phyloP scores from a whole-genome alignment of 2,113 vertebrate genomes.

The Oxygymnocypris stewartii region DNA sequence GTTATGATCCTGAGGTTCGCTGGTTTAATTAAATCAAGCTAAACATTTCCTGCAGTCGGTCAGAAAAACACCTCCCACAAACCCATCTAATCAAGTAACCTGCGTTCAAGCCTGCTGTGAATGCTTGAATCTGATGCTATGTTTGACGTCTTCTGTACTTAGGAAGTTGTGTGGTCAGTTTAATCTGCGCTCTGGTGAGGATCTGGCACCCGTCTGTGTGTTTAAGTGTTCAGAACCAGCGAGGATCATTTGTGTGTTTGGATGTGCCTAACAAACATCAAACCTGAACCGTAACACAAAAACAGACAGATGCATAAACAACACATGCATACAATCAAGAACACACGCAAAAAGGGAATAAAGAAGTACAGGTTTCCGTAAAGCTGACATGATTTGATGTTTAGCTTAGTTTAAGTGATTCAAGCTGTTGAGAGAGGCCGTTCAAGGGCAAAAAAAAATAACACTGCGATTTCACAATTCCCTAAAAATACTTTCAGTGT shows the following conservation, averaged over 20 bases:
- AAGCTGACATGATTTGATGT: no score
- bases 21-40: constrained; percentile 16
- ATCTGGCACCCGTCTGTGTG: constrained; percentile 23
- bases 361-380: neutral
- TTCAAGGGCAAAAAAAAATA: constrained; percentile 3
- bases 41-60: neutral
- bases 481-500: neutral
- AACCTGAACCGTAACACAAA: neutral
- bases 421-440: neutral
- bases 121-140: neutral
- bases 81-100: neutral
- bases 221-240: neutral
- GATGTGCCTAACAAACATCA: neutral
- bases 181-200: constrained; percentile 1
- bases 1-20: constrained; percentile 4
- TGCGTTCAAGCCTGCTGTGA: neutral
- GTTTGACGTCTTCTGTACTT: neutral
- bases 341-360: neutral
- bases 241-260: neutral
- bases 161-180: constrained; percentile 9
- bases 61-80: constrained; percentile 1
- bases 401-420: constrained; percentile 1
- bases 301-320: neutral
- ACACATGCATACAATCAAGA: constrained; percentile 25
- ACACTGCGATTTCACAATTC: neutral